Base-by-base conservation (phyloP, 2,113 vertebrate species). In the Piliocolobus tephrosceles region DNA sequence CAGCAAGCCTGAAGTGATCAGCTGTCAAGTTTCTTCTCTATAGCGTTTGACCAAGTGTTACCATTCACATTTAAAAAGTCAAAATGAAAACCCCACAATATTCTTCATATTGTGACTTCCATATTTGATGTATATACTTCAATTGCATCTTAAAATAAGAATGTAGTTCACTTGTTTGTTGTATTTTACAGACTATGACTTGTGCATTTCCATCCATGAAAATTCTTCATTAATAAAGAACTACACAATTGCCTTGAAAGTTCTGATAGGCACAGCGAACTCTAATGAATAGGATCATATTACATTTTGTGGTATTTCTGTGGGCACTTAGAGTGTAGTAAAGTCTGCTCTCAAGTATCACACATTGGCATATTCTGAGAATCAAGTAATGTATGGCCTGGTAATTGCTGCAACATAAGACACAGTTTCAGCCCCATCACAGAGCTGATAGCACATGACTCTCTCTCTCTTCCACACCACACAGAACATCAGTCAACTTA, bases 171-270 rank as follows among this genome's bases (percentile, higher is more conserved):
- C 6, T 85, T 85, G 82, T n/a, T 35, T 81, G 5, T 68, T 72
- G 6, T 43, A 25, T 70, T 95, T 82, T 66, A 52, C 0, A 73
- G 20, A 58, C 40, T 86, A 27, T 66, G 55, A 55, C 14, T 93
- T 88, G 16, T 72, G 14, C 1, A 55, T 70, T 89, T 58, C 0
- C 17, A 64, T 38, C 43, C 9, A 73, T 83, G 94, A 88, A 91
- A 89, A 96, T 81, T 68, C 3, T 76, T 86, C 30, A 66, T 90
- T 95, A 80, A 43, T 92, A 64, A 87, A 83, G 58, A 97, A 47
- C 32, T 45, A 86, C 7, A 70, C 10, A 30, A 14, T 82, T 32
- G 5, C 13, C 27, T 70, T 47, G 70, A 83, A 87, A 76, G 47
- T 9, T 45, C 30, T 94, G n/a, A 78, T 47, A 73, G 43, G 85